Conservation (phyloP, 2,888 invertebrate genomes). For the Dione vanillae region DNA sequence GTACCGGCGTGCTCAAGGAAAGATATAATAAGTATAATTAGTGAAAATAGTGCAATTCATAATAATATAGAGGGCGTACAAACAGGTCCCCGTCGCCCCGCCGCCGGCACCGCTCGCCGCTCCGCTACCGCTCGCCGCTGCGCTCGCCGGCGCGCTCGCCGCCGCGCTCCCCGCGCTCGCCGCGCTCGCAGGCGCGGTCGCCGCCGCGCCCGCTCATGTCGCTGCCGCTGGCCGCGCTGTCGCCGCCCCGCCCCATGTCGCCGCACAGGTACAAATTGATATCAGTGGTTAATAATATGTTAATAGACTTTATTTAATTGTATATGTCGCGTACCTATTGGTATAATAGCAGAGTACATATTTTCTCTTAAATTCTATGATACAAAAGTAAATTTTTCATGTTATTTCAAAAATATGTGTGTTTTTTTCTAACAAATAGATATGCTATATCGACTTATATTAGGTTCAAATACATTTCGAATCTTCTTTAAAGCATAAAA, state of each 20-base stretch:
- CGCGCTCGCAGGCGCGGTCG: constrained; percentile 58
- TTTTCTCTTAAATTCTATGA: too few species aligned
- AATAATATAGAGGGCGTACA: background rate
- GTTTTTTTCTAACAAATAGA: too few species aligned
- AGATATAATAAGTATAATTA: background rate
- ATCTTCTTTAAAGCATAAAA: too few species aligned
- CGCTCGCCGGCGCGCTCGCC: constrained; percentile 63
- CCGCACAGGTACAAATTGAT: constrained; percentile 60
- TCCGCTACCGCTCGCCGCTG: constrained; percentile 78
- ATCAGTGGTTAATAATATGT: too few species aligned
- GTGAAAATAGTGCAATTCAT: background rate
- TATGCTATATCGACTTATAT: too few species aligned
- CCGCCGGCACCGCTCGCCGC: constrained; percentile 74
- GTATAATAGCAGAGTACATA: too few species aligned
- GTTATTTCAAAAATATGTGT: too few species aligned
- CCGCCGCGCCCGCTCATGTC: constrained; percentile 56
- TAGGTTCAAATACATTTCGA: too few species aligned
- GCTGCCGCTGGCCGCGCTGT: constrained; percentile 57
- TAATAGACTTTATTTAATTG: too few species aligned
- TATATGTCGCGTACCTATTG: too few species aligned
- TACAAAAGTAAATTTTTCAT: too few species aligned
- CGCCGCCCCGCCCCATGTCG: constrained; percentile 55
- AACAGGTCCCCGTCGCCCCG: constrained; percentile 78
- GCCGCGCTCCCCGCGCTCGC: constrained; percentile 48
- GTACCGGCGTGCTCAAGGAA: background rate